Evolutionary conservation across 2,888 invertebrate species (phyloP), one percentile per base, ranked within the genome.

Genomic region (Endomychus coccineus): DNA sequence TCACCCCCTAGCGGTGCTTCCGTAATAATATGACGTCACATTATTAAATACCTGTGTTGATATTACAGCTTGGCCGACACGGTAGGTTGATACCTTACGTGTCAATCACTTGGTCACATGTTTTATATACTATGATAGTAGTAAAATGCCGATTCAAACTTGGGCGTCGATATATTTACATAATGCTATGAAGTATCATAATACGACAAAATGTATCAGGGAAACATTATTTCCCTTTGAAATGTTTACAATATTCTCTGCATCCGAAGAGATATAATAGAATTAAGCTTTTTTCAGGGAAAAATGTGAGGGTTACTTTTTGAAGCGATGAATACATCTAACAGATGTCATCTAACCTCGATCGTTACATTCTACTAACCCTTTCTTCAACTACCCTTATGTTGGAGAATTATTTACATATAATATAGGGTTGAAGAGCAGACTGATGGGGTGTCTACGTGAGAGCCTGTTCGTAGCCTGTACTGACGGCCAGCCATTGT

Each of bases 31-130:
- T 51, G 57, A 59, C 56, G 58, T 59, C 56, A 59, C 44, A 40
- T 49, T 50, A 52, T 59, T 58, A 57, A 57, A 58, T 52, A 52
- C 53, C 56, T 54, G 51, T 55, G 53, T 56, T 56, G 51, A 56
- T 52, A 53, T 47, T 36, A 46, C 35, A 33, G 27, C 45, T 52
- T 43, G 39, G 44, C 43, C 46, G 44, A 46, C 50, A 45, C 49
- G 46, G 46, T 51, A 40, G 25, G 14, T n/a, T n/a, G n/a, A n/a
- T n/a, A n/a, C n/a, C n/a, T n/a, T n/a, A n/a, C n/a, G n/a, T n/a
- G n/a, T n/a, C n/a, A n/a, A n/a, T n/a, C n/a, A n/a, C n/a, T n/a
- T n/a, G n/a, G n/a, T n/a, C n/a, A n/a, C n/a, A n/a, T n/a, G n/a
- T n/a, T n/a, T n/a, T n/a, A n/a, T n/a, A n/a, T n/a, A n/a, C n/a